These are phyloP conservation scores for Haliclystus octoradiatus DNA, from an alignment of 30 jellyfish, hydroid and myxozoan species.

Conservation along the genomic window DNA sequence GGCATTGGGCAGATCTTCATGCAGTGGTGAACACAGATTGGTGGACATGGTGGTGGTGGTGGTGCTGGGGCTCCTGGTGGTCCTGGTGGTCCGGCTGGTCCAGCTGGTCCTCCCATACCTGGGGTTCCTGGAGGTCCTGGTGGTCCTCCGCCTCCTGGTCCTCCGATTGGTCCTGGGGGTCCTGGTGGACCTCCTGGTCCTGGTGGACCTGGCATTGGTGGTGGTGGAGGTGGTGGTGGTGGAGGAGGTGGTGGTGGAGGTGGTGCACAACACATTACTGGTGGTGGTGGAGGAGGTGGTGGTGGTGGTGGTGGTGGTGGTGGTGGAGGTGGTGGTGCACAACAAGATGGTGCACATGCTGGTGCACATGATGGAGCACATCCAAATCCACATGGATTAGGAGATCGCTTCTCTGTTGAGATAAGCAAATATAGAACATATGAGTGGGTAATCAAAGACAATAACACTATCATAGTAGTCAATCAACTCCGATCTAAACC, in stretches of 20 bases:
- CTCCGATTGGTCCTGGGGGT: conserved; percentile 99
- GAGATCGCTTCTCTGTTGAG: no score
- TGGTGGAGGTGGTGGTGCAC: conserved; percentile 89
- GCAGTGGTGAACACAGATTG: conserved; percentile 72
- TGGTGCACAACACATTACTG: conserved; percentile 88
- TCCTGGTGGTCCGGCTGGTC: conserved; percentile 99
- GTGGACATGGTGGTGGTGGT: conserved; percentile 99
- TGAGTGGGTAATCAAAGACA: no score
- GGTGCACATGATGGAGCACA: conserved; percentile 96
- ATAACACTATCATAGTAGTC: no score
- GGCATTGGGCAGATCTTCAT: conserved; percentile 83
- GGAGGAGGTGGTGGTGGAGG: conserved; percentile 99
- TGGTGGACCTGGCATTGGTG: conserved; percentile 99
- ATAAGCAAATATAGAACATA: no score
- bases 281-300: conserved; percentile 94
- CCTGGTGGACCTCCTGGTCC: conserved; percentile 98
- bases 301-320: conserved; percentile 99
- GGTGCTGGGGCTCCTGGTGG: conserved; percentile 93
- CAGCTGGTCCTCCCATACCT: conserved; percentile 99
- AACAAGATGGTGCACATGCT: conserved; percentile 80
- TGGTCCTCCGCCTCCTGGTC: conserved; percentile 95
- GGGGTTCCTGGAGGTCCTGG: conserved; percentile 97
- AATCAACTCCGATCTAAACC: no score
- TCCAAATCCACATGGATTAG: conserved; percentile 31
- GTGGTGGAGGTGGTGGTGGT: conserved; percentile 98